Evolutionary conservation across 2,797 vertebrate genomes (phyloP).

Genomic region (Melanotaenia pygmaea): DNA sequence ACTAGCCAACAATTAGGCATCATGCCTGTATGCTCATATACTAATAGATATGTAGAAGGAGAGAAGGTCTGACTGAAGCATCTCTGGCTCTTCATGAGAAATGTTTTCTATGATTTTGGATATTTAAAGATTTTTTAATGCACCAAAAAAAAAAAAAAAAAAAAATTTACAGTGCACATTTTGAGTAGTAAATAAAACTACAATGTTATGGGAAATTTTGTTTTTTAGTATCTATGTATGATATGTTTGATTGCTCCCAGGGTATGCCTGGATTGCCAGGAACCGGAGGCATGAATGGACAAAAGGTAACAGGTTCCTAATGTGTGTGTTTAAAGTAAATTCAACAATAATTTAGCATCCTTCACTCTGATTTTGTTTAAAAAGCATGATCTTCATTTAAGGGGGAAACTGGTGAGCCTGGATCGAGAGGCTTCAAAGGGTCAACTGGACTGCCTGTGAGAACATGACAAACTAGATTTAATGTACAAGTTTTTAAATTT

Average conservation of each 20-base stretch:
- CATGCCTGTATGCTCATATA: too few species aligned
- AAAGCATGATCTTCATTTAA: slow-evolving; percentile 66
- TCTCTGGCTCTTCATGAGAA: too few species aligned
- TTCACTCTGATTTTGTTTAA: slow-evolving; percentile 9
- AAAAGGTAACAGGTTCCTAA: slow-evolving; percentile 79
- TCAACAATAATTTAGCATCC: background rate
- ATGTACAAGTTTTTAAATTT: background rate
- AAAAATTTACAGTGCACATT: too few species aligned
- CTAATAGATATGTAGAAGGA: too few species aligned
- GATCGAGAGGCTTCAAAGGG: slow-evolving; percentile 88
- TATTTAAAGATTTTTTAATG: too few species aligned
- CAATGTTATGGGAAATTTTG: background rate
- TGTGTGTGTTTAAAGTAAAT: background rate
- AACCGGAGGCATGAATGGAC: slow-evolving; percentile 86
- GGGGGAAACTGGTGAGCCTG: slow-evolving; percentile 89
- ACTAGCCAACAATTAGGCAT: too few species aligned
- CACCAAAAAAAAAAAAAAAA: too few species aligned
- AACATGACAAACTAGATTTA: slow-evolving; percentile 26
- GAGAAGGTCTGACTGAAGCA: too few species aligned
- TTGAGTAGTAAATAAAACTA: background rate
- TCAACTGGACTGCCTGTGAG: slow-evolving; percentile 86
- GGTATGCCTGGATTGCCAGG: slow-evolving; percentile 93
- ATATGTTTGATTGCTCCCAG: slow-evolving; percentile 71
- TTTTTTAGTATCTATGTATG: background rate
- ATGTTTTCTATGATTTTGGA: too few species aligned